A percentile compares a stretch with the other conserved stretches of the same genome.
Conservation (phyloP, 2,113 vertebrate species). For the Pteronura brasiliensis region DNA sequence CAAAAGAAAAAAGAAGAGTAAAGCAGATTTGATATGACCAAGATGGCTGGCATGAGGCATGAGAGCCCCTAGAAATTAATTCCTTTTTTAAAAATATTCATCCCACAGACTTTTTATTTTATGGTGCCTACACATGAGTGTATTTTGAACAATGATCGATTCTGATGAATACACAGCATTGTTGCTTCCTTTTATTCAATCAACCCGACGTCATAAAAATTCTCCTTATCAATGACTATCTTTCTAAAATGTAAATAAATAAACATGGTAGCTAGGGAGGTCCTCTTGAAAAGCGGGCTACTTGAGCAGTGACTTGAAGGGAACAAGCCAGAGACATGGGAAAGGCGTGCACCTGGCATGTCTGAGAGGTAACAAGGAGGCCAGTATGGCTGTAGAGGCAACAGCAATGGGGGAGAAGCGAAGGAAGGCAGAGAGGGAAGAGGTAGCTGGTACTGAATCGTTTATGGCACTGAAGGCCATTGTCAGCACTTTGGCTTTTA, state of each 20-base stretch:
- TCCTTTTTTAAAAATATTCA: not conserved
- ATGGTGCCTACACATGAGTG: not conserved
- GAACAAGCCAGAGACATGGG: too few relatives aligned
- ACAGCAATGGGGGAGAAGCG: not conserved
- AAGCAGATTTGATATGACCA: not conserved
- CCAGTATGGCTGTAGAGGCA: fast-evolving
- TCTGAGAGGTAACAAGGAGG: too few relatives aligned
- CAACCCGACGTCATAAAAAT: not conserved
- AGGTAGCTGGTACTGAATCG: fast-evolving
- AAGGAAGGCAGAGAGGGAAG: not conserved
- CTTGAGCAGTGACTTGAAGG: not conserved
- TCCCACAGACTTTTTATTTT: not conserved
- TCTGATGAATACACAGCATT: not conserved
- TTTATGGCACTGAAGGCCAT: not conserved
- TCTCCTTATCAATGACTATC: not conserved
- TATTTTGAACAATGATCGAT: not conserved
- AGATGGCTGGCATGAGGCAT: not conserved
- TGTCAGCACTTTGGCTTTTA: not conserved
- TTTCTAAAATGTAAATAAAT: not conserved
- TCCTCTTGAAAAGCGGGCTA: not conserved
- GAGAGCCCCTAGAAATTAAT: not conserved
- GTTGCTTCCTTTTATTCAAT: not conserved
- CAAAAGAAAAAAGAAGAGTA: not conserved
- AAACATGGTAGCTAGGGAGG: not conserved
- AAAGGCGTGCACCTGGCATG: too few relatives aligned